Evolutionary conservation across 2,113 vertebrate genomes (phyloP), one percentile per base, ranked within the genome.

Genomic region (Falcunculus frontatus): DNA sequence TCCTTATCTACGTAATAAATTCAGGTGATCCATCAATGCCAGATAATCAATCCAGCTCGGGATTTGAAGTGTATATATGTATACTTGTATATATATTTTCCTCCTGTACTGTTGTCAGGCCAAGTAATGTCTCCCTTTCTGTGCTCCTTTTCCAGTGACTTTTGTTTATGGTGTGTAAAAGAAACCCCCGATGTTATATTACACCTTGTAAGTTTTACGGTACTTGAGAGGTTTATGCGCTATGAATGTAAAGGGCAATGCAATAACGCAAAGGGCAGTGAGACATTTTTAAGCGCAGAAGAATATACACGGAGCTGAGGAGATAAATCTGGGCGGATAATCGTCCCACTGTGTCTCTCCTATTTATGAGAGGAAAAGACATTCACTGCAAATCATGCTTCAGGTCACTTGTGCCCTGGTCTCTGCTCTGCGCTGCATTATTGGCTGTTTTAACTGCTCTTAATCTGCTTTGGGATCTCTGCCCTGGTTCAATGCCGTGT

Each of bases 1-100:
- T 95, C 98, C 99, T 99, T 99, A 99, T 98, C 98, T 98, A 98
- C 80, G 96, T 98, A 98, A 98, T 98, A 98, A 98, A 98, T 96
- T 98, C 97, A 97, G 98, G 98, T 91, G 97, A 98, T 99, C 98
- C 93, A 98, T 99, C 98, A 98, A 86, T 79, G 97, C 94, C 98
- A 98, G 95, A 96, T 98, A 98, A 98, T 99, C 98, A 98, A 98
- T 98, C 97, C 97, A 94, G 89, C 97, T 95, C 69, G 82, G 97
- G 98, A 98, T 98, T 97, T 97, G 96, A 92, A 97, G 95, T 67
- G 35, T 46, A 46, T 67, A 56, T 59, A 11, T 75, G 46, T 65
- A 95, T 89, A 84, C 62, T 95, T 82, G 75, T 77, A 10, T 30
- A 83, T 57, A 62, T 67, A 19, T 94, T 97, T 98, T 97, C 92